phyloP scores from a whole-genome alignment of 2,888 invertebrate species.

The Cosmorhoe ocellata region DNA sequence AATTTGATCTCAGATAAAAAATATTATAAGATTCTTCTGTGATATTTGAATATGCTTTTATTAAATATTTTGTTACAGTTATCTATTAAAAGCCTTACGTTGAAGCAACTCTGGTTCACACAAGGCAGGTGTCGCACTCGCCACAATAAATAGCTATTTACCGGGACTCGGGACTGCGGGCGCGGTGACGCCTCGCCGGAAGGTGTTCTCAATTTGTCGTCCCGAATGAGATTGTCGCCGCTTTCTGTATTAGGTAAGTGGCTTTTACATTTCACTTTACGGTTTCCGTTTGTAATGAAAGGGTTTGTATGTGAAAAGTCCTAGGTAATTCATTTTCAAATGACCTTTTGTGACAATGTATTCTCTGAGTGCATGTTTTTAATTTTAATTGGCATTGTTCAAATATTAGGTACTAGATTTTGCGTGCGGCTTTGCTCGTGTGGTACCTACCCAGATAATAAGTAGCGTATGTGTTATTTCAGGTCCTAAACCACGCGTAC shows the following conservation, averaged over 20 bases:
- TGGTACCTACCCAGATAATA: too few species aligned
- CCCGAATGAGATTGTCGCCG: conserved; percentile 76
- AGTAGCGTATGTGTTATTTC: too few species aligned
- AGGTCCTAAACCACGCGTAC: too few species aligned
- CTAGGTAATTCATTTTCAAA: conserved; percentile 25
- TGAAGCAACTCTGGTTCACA: conserved; percentile 39
- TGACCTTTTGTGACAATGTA: conserved; percentile 8
- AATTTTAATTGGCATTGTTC: too few species aligned
- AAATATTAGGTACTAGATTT: too few species aligned
- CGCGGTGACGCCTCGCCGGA: conserved; percentile 57
- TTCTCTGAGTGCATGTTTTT: background rate
- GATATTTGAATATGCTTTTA: too few species aligned
- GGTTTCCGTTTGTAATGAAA: conserved; percentile 27
- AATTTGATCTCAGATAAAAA: background rate
- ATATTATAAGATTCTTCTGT: too few species aligned
- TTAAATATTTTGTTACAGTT: conserved; percentile 12
- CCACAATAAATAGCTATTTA: conserved; percentile 77
- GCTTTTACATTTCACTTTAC: conserved; percentile 75
- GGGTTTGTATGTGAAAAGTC: conserved; percentile 25
- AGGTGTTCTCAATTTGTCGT: conserved; percentile 79
- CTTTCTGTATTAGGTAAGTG: conserved; percentile 74
- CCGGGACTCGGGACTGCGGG: conserved; percentile 58
- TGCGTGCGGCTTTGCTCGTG: too few species aligned
- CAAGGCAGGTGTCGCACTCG: conserved; percentile 69
- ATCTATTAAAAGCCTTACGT: too few species aligned